These are phyloP conservation scores for Lasioglossum oenotherae DNA, from an alignment of 2,888 invertebrate genomes.

Conservation along the genomic window DNA sequence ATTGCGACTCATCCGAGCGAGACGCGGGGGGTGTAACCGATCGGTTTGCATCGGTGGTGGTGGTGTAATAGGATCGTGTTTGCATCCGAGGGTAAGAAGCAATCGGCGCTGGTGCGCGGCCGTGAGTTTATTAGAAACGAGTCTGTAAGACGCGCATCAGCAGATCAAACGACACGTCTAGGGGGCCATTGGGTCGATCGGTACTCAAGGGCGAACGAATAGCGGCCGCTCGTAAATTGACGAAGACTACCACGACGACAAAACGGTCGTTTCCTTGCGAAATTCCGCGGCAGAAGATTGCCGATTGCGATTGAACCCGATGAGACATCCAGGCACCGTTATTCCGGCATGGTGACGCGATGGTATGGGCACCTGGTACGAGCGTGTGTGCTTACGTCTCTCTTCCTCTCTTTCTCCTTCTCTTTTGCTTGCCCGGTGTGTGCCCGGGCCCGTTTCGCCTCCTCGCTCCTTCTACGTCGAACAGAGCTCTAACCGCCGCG, in stretches of 20 bases:
- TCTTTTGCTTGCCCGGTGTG: slow-evolving; percentile 6
- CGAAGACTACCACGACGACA: slow-evolving; percentile 55
- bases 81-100: background rate
- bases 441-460: slow-evolving; percentile 30
- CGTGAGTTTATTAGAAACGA: slow-evolving; percentile 46
- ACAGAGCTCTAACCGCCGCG: slow-evolving; percentile 52
- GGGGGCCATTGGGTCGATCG: slow-evolving; percentile 62
- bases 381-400: slow-evolving; percentile 40
- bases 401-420: slow-evolving; percentile 36
- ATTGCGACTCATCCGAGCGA: slow-evolving; percentile 9
- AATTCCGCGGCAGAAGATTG: slow-evolving; percentile 76
- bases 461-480: slow-evolving; percentile 45
- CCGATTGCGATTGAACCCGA: slow-evolving; percentile 80
- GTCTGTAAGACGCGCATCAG: slow-evolving; percentile 36
- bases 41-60: background rate
- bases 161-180: slow-evolving; percentile 51
- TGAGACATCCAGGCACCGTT: slow-evolving; percentile 80
- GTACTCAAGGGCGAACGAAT: slow-evolving; percentile 65
- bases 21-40: background rate
- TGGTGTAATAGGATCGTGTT: background rate
- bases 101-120: background rate
- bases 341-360: slow-evolving; percentile 77
- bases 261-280: slow-evolving; percentile 72
- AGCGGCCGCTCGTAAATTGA: slow-evolving; percentile 67
- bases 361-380: slow-evolving; percentile 77